Evolutionary conservation across 1,140 invertebrate species (phyloP).

Genomic region (Pemphigus obesinymphae): DNA sequence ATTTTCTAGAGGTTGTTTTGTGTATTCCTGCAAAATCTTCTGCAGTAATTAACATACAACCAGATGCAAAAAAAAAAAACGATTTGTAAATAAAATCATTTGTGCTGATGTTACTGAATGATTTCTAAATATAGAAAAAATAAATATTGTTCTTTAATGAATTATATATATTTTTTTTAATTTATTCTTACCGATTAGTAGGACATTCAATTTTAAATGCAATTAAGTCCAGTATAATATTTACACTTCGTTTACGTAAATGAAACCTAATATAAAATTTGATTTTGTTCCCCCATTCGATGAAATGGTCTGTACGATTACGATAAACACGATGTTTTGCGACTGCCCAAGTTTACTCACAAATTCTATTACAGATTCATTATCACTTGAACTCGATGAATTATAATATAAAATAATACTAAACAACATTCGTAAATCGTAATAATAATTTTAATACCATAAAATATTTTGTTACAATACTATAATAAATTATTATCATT

Average conservation of each 20-base stretch:
- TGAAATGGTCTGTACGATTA: too few relatives aligned
- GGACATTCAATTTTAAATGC: background rate
- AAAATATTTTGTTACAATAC: too few relatives aligned
- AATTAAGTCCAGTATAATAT: background rate
- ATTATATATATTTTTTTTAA: background rate
- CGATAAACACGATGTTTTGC: too few relatives aligned
- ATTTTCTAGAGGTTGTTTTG: slow-evolving; percentile 45
- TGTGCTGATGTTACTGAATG: slow-evolving; percentile 34
- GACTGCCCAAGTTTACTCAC: background rate
- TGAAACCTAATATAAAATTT: background rate
- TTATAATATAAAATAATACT: too few relatives aligned
- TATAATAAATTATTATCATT: too few relatives aligned
- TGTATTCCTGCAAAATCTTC: slow-evolving; percentile 47
- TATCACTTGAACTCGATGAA: too few relatives aligned
- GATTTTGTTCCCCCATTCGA: background rate
- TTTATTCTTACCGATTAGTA: background rate
- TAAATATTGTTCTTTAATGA: background rate
- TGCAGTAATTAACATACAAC: slow-evolving; percentile 44
- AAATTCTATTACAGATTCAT: background rate
- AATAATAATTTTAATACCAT: too few relatives aligned
- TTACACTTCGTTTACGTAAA: background rate
- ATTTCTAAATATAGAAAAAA: slow-evolving; percentile 34
- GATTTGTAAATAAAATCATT: slow-evolving; percentile 43
- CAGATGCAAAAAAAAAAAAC: slow-evolving; percentile 48
- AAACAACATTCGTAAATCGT: too few relatives aligned